Conservation (phyloP, 2,113 vertebrate genomes). For the Lontra canadensis region DNA sequence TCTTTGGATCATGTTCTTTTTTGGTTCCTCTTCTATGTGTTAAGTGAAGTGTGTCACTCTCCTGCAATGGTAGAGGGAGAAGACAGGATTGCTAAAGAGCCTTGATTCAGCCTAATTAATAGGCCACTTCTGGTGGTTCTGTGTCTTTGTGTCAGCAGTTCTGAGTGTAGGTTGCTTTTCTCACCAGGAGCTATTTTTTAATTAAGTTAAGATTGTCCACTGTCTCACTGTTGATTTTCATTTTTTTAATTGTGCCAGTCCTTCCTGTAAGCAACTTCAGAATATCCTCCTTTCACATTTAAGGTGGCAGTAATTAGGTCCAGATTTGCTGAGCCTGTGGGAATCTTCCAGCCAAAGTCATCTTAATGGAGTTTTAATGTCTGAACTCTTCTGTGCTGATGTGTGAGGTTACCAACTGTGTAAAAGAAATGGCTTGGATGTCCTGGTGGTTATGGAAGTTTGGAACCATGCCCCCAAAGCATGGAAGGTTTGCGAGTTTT, state of each 20-base stretch:
- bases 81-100: not conserved
- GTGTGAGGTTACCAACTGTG: conserved; percentile 48
- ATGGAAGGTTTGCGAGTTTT: conserved; percentile 22
- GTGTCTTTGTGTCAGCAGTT: not conserved
- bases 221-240: conserved; percentile 61
- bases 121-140: not conserved
- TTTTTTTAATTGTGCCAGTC: conserved; percentile 49
- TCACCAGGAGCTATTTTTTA: conserved; percentile 61
- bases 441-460: conserved; percentile 32
- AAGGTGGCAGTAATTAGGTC: conserved; percentile 70
- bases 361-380: conserved; percentile 58
- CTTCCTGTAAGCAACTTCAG: conserved; percentile 67
- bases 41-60: not conserved
- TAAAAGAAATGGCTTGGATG: conserved; percentile 69
- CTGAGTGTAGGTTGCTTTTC: not conserved
- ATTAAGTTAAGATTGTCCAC: conserved; percentile 71
- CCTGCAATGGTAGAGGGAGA: not conserved
- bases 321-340: conserved; percentile 70
- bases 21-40: not conserved
- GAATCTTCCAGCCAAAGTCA: conserved; percentile 67
- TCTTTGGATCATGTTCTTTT: not conserved
- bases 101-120: not conserved
- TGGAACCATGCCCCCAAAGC: conserved; percentile 50
- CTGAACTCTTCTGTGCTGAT: conserved; percentile 60
- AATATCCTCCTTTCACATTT: conserved; percentile 32